Evolutionary conservation across 2,113 vertebrate genomes (phyloP), one percentile per base, ranked within the genome.

Genomic region (Upupa epops): DNA sequence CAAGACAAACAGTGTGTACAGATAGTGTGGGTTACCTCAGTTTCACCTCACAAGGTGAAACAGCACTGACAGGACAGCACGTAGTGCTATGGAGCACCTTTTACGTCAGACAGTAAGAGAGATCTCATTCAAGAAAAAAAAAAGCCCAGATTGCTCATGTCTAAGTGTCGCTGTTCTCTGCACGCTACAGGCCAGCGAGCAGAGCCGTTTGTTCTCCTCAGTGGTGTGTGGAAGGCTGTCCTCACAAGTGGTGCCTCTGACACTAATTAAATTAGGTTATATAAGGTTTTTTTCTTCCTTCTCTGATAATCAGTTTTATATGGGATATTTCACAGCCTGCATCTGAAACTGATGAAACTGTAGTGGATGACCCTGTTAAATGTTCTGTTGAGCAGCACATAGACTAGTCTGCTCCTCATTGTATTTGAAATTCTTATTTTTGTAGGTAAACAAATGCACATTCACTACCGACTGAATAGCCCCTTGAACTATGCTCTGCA

Each of bases 361-460:
- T 95, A 96, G 94, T 97, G 96, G 94, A 92, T 94, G 95, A 95
- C 77, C 89, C 95, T 95, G 83, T 97, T 97, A 96, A 97, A 97
- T 92, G 95, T 85, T 90, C 94, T 93, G 93, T 97, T 97, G 96
- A 97, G 77, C 48, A 76, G 91, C 73, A 58, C 92, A 96, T 83
- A 96, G 87, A 90, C 94, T 95, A 94, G 95, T 55, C 96, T 92
- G 96, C 95, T 90, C 83, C 86, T 95, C 93, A 96, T 97, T 97
- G 96, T 97, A 95, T 96, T 91, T 83, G 96, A 96, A 97, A 97
- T 97, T 97, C 96, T 97, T 97, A 97, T 97, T 97, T 97, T 97
- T 97, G 96, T 97, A 97, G 92, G 95, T 98, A 98, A 98, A 98
- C 97, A 97, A 97, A 97, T 97, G 97, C 96, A 88, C 97, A 98